phyloP scores from a whole-genome alignment of 2,113 vertebrate genomes.

The Epinephelus lanceolatus region DNA sequence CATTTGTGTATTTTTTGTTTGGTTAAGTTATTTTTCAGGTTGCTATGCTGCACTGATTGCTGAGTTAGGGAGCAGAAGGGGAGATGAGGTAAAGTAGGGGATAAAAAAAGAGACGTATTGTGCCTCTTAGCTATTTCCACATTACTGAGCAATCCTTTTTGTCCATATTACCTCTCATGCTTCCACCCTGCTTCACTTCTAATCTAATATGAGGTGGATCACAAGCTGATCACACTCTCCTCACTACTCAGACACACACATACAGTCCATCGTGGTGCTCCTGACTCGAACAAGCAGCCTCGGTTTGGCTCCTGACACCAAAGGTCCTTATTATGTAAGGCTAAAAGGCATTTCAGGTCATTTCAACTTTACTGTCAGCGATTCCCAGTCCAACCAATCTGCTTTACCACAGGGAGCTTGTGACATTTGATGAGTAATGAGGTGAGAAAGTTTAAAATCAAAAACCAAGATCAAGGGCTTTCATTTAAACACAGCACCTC shows the following conservation, averaged over 20 bases:
- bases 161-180: background rate
- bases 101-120: background rate
- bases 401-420: background rate
- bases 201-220: conserved; percentile 19
- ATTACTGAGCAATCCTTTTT: background rate
- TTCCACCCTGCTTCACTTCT: background rate
- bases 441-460: conserved; percentile 8
- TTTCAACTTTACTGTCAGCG: background rate
- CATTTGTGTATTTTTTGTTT: background rate
- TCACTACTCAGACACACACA: background rate
- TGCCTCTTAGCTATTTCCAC: conserved; percentile 10
- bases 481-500: background rate
- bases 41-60: background rate
- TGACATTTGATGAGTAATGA: conserved; percentile 29
- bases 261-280: background rate
- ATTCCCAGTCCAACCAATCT: background rate
- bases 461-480: conserved; percentile 3
- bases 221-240: conserved; percentile 42
- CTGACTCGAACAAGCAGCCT: conserved; percentile 6
- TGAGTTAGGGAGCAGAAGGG: too few relatives aligned
- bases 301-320: background rate
- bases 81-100: background rate
- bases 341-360: conserved; percentile 12
- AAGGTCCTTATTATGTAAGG: background rate
- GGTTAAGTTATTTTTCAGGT: too few relatives aligned